Evolutionary conservation across 2,797 vertebrate genomes (phyloP).

Genomic region (Zalophus californianus): DNA sequence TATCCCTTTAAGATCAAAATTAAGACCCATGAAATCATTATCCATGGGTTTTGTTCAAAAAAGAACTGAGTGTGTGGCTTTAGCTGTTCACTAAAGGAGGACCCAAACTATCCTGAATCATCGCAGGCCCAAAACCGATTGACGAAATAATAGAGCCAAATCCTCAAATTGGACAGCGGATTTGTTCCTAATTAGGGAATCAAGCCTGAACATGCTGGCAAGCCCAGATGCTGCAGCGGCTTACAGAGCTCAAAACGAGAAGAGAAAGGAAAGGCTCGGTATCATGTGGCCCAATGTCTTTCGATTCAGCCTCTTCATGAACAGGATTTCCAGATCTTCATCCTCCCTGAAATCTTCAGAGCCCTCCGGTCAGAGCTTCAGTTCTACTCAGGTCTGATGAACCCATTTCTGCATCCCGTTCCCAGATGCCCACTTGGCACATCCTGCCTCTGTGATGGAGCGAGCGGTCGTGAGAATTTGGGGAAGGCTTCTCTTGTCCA

Average conservation of each 20-base stretch:
- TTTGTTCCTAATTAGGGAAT: background rate
- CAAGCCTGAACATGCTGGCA: background rate
- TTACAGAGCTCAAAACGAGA: rapidly evolving
- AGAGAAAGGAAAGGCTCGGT: background rate
- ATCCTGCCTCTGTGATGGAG: background rate
- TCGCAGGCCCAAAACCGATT: background rate
- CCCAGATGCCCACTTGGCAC: background rate
- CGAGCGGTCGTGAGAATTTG: background rate
- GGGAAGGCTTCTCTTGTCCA: background rate
- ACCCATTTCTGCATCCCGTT: background rate
- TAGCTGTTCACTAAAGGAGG: background rate
- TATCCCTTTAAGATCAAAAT: background rate
- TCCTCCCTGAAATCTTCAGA: background rate
- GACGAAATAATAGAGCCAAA: background rate
- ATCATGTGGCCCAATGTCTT: background rate
- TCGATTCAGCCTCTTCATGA: background rate
- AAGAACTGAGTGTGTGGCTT: background rate
- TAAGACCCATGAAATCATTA: background rate
- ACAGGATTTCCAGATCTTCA: background rate
- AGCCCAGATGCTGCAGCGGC: background rate
- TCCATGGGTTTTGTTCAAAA: background rate
- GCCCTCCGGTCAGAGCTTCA: background rate
- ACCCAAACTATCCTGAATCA: background rate
- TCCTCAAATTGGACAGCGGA: background rate
- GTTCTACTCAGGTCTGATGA: background rate